phyloP scores from a whole-genome alignment of 2,113 vertebrate species.

The Plotosus lineatus region DNA sequence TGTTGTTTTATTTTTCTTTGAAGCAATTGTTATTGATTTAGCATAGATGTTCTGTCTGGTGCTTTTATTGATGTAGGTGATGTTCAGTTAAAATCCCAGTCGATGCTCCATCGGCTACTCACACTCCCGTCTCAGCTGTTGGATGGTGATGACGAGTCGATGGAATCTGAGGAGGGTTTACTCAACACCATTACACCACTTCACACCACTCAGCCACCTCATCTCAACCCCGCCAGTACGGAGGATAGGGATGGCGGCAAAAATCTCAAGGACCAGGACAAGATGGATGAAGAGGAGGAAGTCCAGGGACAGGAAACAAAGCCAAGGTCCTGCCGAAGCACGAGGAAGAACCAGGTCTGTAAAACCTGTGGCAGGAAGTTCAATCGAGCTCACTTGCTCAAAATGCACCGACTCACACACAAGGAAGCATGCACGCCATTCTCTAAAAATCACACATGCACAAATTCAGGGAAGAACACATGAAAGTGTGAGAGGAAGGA shows the following conservation, averaged over 20 bases:
- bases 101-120: conserved; percentile 77
- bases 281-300: conserved; percentile 40
- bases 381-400: conserved; percentile 69
- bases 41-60: no score
- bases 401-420: conserved; percentile 70
- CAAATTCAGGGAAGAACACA: conserved; percentile 52
- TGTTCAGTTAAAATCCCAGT: conserved; percentile 63
- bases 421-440: conserved; percentile 49
- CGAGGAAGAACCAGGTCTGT: conserved; percentile 66
- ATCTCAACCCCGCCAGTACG: background rate
- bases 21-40: background rate
- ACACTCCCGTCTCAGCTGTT: conserved; percentile 74
- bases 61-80: conserved; percentile 46
- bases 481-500: conserved; percentile 36
- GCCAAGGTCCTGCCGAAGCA: conserved; percentile 46
- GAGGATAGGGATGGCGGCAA: background rate
- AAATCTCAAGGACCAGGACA: background rate
- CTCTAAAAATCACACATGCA: conserved; percentile 64
- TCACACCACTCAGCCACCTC: background rate
- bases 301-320: conserved; percentile 51
- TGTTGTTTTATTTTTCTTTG: background rate
- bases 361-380: conserved; percentile 72
- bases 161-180: conserved; percentile 50
- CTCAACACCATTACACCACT: conserved; percentile 31
- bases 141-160: conserved; percentile 53